Evolutionary conservation across 2,888 invertebrate genomes (phyloP), one percentile per base, ranked within the genome.

Genomic region (Axea sp.): DNA sequence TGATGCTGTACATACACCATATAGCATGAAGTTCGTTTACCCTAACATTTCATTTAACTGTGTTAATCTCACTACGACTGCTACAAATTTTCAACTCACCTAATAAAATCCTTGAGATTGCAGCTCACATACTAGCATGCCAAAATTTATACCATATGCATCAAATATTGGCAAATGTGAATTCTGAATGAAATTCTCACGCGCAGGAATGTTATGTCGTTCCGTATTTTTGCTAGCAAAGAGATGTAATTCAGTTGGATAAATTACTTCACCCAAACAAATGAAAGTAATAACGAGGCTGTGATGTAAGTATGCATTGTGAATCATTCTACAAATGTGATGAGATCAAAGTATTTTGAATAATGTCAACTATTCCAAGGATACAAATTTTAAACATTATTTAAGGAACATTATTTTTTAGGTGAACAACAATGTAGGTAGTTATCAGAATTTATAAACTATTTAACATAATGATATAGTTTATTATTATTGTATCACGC

Each of bases 1-100:
- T 60, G 67, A 62, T 45, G 26, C 69, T 53, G 45, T 67, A 75
- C 65, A 39, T 60, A 39, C 47, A 59, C 53, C 55, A 24, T 60
- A n/a, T 31, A 49, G 62, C 24, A 69, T 59, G 57, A 62, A 77
- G 77, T 76, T 76, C 77, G 71, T 76, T 76, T 76, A 67, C 72
- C 76, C 76, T 73, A 78, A 77, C 76, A 73, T 77, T 77, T 77
- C 77, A 75, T 77, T 75, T 77, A 73, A 75, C 73, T 65, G 75
- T 64, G 77, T 71, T 77, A 77, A 77, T 77, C 75, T 75, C 65
- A 24, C 33, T 55, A 62, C 73, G 60, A 68, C 64, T 60, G 49
- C 67, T 72, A 75, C 77, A 74, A 75, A 75, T 77, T 75, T 74
- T 75, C 55, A 53, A 24, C 59, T 71, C 64, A 67, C 68, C 68